A percentile compares a stretch with the other conserved stretches of the same genome.
Evolutionary conservation across 1,140 invertebrate species (phyloP).

Genomic region (Eufriesea mexicana): DNA sequence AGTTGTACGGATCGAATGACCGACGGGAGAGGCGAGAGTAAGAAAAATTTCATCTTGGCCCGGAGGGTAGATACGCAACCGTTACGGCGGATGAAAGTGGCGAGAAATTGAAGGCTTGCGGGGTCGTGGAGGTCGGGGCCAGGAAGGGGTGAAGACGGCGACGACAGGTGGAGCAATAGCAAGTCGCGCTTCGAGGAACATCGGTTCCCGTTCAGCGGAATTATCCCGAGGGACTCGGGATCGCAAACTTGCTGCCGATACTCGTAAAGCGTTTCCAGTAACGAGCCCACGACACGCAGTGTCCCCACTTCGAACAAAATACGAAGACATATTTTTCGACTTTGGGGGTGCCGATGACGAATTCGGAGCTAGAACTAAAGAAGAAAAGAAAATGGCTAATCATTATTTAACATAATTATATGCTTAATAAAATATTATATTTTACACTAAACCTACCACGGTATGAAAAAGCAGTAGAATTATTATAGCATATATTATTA

Average conservation of each 20-base stretch:
- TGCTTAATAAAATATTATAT: too few relatives aligned
- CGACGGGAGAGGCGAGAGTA: background rate
- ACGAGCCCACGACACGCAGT: too few relatives aligned
- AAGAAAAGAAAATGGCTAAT: too few relatives aligned
- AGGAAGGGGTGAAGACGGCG: background rate
- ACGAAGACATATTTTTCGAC: too few relatives aligned
- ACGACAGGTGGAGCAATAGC: background rate
- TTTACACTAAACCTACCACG: too few relatives aligned
- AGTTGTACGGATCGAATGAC: background rate
- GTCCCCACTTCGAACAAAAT: too few relatives aligned
- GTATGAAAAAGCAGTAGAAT: too few relatives aligned
- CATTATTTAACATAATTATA: too few relatives aligned
- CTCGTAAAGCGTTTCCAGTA: constrained; percentile 3
- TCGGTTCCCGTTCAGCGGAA: constrained; percentile 7
- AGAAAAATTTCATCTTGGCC: background rate
- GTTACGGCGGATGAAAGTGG: background rate
- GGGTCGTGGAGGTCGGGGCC: background rate
- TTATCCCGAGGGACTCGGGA: constrained; percentile 2
- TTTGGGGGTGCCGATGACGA: too few relatives aligned
- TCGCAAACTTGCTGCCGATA: constrained; percentile 25
- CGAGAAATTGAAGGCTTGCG: constrained; percentile 9
- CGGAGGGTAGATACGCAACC: too few relatives aligned
- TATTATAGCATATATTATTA: too few relatives aligned
- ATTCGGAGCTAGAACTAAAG: too few relatives aligned
- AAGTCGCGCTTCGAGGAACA: constrained; percentile 23